Percentiles rank a stretch among this genome's conserved stretches.
phyloP scores from a whole-genome alignment of 2,888 invertebrate species.

The Clitarchus hookeri region DNA sequence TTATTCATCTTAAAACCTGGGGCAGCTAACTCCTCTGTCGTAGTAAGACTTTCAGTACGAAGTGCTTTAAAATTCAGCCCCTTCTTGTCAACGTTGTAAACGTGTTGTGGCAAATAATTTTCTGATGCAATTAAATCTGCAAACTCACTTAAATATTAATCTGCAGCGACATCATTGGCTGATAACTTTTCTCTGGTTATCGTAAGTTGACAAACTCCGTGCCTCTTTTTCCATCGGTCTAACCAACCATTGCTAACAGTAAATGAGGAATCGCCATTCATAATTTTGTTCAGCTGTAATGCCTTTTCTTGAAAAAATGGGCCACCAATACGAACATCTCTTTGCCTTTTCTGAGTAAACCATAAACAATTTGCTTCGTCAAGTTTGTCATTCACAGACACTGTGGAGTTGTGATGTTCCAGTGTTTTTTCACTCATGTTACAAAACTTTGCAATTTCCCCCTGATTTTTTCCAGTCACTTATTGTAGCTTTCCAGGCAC shows the following conservation, averaged over 20 bases:
- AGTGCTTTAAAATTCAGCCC: neutral
- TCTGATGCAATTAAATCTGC: no score
- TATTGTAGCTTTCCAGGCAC: neutral
- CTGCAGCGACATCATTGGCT: neutral
- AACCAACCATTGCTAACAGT: neutral
- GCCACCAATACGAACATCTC: neutral
- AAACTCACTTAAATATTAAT: no score
- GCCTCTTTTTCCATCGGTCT: neutral
- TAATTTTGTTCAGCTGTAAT: neutral
- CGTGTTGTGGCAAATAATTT: neutral
- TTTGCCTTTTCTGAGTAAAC: neutral
- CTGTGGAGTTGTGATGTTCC: neutral
- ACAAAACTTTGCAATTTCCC: neutral
- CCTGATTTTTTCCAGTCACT: neutral
- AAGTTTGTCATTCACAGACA: neutral
- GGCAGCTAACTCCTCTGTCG: neutral
- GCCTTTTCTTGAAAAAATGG: neutral
- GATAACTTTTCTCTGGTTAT: neutral
- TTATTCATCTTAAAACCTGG: constrained; percentile 25
- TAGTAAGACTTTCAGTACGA: neutral
- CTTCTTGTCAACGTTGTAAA: neutral
- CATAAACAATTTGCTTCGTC: neutral
- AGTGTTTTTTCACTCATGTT: neutral
- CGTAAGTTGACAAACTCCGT: neutral
- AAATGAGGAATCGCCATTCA: neutral